Evolutionary conservation across 2,797 vertebrate genomes (phyloP).

Genomic region (Danionella dracula): DNA sequence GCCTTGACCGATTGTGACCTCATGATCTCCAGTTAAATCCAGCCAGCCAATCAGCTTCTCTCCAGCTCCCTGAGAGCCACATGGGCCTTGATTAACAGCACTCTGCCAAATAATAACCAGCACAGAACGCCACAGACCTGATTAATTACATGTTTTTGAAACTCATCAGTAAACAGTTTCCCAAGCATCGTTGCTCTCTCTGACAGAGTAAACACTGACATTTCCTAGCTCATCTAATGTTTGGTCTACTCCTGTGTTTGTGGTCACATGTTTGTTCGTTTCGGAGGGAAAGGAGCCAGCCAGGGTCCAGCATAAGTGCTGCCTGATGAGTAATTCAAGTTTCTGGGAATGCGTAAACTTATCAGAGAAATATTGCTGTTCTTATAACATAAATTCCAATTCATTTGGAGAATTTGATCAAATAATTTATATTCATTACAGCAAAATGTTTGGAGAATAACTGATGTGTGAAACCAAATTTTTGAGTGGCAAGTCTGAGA

Average conservation of each 20-base stretch:
- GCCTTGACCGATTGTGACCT: neutral
- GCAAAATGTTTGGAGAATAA: no score
- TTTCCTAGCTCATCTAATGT: constrained; percentile 36
- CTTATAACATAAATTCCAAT: no score
- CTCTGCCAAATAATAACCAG: constrained; percentile 41
- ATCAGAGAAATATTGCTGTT: no score
- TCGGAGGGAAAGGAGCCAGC: constrained; percentile 13
- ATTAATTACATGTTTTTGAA: constrained; percentile 39
- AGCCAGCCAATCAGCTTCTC: neutral
- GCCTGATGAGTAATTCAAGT: constrained; percentile 28
- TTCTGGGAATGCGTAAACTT: constrained; percentile 15
- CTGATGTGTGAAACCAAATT: no score
- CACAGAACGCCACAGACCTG: neutral
- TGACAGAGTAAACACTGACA: constrained; percentile 38
- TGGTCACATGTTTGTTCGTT: constrained; percentile 15
- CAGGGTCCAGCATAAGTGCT: neutral
- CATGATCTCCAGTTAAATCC: constrained; percentile 2
- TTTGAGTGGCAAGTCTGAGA: no score
- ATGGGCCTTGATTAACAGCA: constrained; percentile 32
- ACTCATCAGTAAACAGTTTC: constrained; percentile 32
- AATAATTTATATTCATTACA: no score
- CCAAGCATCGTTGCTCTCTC: neutral
- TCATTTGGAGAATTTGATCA: no score
- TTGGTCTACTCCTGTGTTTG: constrained; percentile 48
- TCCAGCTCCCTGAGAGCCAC: neutral